Evolutionary conservation across 2,113 vertebrate species (phyloP), one percentile per base, ranked within the genome.

Genomic region (Macheiramphus alcinus): DNA sequence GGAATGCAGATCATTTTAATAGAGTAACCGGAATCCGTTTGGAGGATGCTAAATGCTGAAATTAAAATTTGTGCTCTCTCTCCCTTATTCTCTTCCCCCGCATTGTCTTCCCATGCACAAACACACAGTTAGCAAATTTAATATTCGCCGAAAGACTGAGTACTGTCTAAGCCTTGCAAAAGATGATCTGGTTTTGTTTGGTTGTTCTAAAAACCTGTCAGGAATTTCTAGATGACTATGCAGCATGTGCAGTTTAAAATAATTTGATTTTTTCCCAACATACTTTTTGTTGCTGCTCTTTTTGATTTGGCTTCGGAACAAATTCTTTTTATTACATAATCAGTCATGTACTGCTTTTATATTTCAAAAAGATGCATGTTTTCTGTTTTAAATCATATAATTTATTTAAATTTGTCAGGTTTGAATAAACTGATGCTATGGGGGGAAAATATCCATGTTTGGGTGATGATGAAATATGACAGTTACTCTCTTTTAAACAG

Each of bases 261-360:
- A 84, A 72, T 93, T 95, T 23, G 25, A 20, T 72, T 80, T 45
- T 56, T 17, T 32, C 21, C 10, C 85, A 36, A 34, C 50, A 10
- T 95, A 92, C 36, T 90, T 95, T 91, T 86, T 96, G 92, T 91
- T 96, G 62, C 93, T 96, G 66, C 40, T 98, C 9, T 95, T 97
- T 92, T 96, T 85, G 15, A 38, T 97, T 98, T 97, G 90, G 32
- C 90, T 98, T 97, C 48, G 90, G 93, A 90, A 90, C 61, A 86
- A 95, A 90, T 95, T 74, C 4, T 92, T 94, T 89, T 96, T 90
- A 86, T 96, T 96, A 93, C 85, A 86, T 96, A 94, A 96, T 86
- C 80, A 72, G 74, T 94, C 90, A 94, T 70, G 59, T 76, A 68
- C 80, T 95, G 92, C 90, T 97, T 98, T 98, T 96, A 34, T 96